Percentiles rank a stretch among this genome's conserved stretches.
Evolutionary conservation across 2,888 invertebrate species (phyloP).

Genomic region (Brachypalpus laphriformis): DNA sequence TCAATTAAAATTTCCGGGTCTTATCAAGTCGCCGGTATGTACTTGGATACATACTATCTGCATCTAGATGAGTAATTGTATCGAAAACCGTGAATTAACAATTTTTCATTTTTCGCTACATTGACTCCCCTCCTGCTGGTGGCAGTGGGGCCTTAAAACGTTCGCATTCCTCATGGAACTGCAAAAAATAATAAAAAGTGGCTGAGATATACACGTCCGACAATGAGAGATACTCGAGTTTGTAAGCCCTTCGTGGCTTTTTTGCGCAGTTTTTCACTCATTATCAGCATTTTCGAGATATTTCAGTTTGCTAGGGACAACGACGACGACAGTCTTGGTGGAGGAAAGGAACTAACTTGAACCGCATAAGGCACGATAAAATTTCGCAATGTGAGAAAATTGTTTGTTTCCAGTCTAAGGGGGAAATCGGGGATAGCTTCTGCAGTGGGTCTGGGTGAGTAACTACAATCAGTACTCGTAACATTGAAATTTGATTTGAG

Average conservation of each 20-base stretch:
- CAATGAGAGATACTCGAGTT: slow-evolving; percentile 6
- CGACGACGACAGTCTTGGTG: background rate
- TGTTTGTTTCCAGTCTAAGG: slow-evolving; percentile 5
- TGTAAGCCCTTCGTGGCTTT: slow-evolving; percentile 1
- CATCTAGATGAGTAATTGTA: slow-evolving; percentile 6
- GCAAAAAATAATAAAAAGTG: background rate
- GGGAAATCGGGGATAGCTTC: background rate
- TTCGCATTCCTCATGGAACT: slow-evolving; percentile 24
- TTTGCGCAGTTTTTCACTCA: slow-evolving; percentile 27
- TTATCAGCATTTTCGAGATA: slow-evolving; percentile 62
- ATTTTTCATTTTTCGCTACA: slow-evolving; percentile 57
- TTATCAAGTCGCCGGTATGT: slow-evolving; percentile 18
- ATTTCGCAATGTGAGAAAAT: slow-evolving; percentile 67
- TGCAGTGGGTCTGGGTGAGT: no score
- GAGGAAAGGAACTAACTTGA: background rate
- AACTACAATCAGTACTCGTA: background rate
- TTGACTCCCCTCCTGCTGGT: slow-evolving; percentile 11
- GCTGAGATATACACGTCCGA: background rate
- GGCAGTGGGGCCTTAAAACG: slow-evolving; percentile 21
- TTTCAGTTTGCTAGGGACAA: slow-evolving; percentile 7
- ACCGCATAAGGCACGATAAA: slow-evolving; percentile 47
- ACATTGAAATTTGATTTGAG: slow-evolving; percentile 56
- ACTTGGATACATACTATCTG: background rate
- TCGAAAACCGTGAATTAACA: slow-evolving; percentile 53
- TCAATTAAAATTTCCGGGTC: slow-evolving; percentile 61